Percentiles rank a stretch among this genome's conserved stretches.
Evolutionary conservation across 2,113 vertebrate genomes (phyloP).

Genomic region (Passer montanus): DNA sequence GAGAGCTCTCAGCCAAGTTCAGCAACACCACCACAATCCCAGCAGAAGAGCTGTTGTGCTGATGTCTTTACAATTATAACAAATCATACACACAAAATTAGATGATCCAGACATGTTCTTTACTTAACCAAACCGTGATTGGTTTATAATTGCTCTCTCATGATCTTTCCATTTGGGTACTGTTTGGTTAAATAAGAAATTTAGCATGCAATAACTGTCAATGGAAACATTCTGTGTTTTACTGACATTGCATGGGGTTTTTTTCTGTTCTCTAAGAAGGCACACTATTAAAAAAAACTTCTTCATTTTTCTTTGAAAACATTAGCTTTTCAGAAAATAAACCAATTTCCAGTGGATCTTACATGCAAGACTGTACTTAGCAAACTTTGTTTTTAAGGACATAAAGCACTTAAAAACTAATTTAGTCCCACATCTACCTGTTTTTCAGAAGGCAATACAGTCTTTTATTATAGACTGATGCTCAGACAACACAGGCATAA

Average conservation of each 20-base stretch:
- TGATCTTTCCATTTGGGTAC: neutral
- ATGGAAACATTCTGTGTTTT: neutral
- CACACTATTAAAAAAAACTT: neutral
- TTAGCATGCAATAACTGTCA: neutral
- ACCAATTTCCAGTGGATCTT: neutral
- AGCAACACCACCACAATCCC: neutral
- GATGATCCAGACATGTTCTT: neutral
- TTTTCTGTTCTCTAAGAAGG: neutral
- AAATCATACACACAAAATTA: neutral
- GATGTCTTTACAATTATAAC: neutral
- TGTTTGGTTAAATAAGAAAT: neutral
- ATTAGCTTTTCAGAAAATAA: neutral
- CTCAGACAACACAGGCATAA: neutral
- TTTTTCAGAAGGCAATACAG: neutral
- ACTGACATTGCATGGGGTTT: rapidly evolving
- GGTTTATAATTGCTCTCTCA: neutral
- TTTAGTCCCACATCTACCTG: neutral
- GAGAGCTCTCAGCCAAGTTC: neutral
- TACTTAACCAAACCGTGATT: neutral
- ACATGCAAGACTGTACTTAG: neutral
- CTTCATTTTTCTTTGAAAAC: conserved; percentile 3
- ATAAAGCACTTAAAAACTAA: neutral
- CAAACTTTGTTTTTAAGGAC: neutral
- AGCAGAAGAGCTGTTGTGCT: neutral
- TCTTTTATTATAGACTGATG: neutral